These are phyloP conservation scores for Hepsetus odoe DNA, from an alignment of 2,113 vertebrate species.

Conservation along the genomic window DNA sequence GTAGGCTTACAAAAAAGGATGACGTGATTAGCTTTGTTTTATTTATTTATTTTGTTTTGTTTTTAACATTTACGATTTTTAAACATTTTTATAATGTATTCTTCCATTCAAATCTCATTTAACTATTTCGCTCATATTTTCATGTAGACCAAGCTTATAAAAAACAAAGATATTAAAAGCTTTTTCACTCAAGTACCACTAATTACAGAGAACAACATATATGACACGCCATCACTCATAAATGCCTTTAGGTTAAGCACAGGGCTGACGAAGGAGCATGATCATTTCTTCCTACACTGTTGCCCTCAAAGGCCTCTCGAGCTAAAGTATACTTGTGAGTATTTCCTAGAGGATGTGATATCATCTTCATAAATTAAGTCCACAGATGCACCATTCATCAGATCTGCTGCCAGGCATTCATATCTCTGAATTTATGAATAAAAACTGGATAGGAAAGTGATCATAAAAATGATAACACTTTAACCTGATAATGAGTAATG, in stretches of 20 bases:
- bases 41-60: no score
- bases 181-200: not conserved
- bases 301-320: not conserved
- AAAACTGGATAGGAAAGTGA: not conserved
- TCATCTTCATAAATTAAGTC: not conserved
- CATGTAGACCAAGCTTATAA: not conserved
- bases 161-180: not conserved
- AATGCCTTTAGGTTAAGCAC: not conserved
- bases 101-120: not conserved
- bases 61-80: no score
- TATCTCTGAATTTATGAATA: constrained; percentile 9
- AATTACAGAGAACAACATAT: not conserved
- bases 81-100: no score
- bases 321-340: not conserved
- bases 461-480: not conserved
- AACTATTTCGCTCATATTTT: not conserved
- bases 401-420: not conserved
- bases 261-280: not conserved
- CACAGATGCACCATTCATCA: not conserved
- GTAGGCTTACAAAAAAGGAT: constrained; percentile 16
- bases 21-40: no score
- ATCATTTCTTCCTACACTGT: not conserved
- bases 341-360: not conserved
- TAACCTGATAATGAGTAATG: not conserved
- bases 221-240: not conserved